These are phyloP conservation scores for Lepisosteus osseus DNA, from an alignment of 2,113 vertebrate genomes.

Conservation along the genomic window DNA sequence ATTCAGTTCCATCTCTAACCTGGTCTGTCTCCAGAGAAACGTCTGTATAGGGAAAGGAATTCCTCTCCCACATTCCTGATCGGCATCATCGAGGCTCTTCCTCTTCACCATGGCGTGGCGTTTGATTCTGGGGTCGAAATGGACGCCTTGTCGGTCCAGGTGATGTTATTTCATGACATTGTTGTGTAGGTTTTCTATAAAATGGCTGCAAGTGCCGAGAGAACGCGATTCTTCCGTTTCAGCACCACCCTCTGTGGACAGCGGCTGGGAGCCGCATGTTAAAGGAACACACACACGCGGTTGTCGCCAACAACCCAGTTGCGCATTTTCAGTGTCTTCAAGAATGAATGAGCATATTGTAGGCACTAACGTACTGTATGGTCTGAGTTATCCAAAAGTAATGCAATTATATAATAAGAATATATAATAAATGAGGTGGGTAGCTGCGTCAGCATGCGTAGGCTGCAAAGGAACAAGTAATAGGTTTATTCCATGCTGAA, in stretches of 20 bases:
- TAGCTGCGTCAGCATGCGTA: too few relatives aligned
- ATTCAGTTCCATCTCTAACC: conserved; percentile 66
- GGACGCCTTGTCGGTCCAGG: conserved; percentile 39
- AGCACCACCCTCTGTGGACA: conserved; percentile 78
- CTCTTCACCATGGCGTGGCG: conserved; percentile 87
- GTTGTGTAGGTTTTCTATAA: conserved; percentile 59
- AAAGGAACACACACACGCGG: too few relatives aligned
- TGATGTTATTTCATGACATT: conserved; percentile 50
- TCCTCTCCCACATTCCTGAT: conserved; percentile 86
- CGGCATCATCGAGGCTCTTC: conserved; percentile 92
- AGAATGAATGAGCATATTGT: too few relatives aligned
- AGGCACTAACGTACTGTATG: too few relatives aligned
- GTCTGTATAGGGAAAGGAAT: conserved; percentile 96
- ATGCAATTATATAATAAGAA: too few relatives aligned
- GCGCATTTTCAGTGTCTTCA: too few relatives aligned
- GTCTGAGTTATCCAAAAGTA: too few relatives aligned
- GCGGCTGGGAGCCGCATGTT: conserved; percentile 48
- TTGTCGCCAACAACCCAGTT: too few relatives aligned
- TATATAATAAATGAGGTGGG: too few relatives aligned
- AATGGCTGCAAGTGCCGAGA: conserved; percentile 77
- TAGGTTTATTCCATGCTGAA: too few relatives aligned
- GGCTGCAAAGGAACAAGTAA: too few relatives aligned
- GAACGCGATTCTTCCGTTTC: conserved; percentile 51
- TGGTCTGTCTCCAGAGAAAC: conserved; percentile 97
- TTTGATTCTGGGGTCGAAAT: conserved; percentile 11